These are phyloP conservation scores for Brachyistius frenatus DNA, from an alignment of 2,113 vertebrate genomes.

Conservation along the genomic window DNA sequence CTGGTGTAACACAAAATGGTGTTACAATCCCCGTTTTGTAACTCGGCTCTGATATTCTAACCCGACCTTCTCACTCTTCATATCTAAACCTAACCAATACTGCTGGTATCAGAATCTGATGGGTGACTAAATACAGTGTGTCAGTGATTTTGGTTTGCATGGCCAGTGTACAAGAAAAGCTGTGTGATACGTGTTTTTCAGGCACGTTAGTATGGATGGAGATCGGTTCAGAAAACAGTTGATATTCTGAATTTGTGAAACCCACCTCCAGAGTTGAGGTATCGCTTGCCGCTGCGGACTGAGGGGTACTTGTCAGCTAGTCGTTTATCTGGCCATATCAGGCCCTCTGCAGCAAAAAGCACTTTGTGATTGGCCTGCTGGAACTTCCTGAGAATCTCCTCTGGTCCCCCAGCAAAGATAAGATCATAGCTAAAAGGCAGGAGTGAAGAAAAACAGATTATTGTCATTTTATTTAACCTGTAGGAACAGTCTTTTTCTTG, in stretches of 20 bases:
- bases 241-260: conserved; percentile 19
- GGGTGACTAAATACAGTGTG: too few species aligned
- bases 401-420: conserved; percentile 93
- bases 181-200: too few species aligned
- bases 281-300: conserved; percentile 93
- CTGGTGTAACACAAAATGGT: too few species aligned
- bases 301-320: conserved; percentile 93
- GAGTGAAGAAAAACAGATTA: conserved; percentile 29
- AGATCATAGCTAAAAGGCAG: conserved; percentile 90
- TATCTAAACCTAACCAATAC: too few species aligned
- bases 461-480: conserved; percentile 20
- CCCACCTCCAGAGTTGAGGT: conserved; percentile 97
- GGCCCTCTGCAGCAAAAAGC: conserved; percentile 92
- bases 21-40: too few species aligned
- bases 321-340: conserved; percentile 94
- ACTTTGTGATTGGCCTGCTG: conserved; percentile 92
- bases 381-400: conserved; percentile 94
- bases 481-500: conserved; percentile 2
- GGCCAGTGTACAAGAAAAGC: too few species aligned
- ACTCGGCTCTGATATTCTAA: too few species aligned
- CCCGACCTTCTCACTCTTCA: too few species aligned
- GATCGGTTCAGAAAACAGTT: neutral
- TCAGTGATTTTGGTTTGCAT: too few species aligned
- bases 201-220: too few species aligned
- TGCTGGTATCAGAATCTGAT: too few species aligned